Percentiles rank a stretch among this genome's conserved stretches.
Conservation (phyloP, 2,797 vertebrate species). For the Alfaro cultratus region DNA sequence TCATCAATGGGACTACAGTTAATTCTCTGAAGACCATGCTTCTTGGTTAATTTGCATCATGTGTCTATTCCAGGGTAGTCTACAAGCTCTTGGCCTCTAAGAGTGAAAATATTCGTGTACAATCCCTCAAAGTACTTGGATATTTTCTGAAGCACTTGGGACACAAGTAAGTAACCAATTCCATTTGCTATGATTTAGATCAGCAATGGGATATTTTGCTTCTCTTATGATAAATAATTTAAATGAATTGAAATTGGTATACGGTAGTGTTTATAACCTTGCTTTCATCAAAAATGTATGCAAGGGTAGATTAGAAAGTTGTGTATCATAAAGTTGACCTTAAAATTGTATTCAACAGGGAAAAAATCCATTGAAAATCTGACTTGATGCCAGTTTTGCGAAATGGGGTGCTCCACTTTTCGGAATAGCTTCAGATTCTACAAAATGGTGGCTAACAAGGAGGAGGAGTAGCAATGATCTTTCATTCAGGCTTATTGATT, state of each 20-base stretch:
- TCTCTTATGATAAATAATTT: constrained; percentile 4
- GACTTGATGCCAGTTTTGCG: constrained; percentile 43
- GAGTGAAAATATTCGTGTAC: constrained; percentile 96
- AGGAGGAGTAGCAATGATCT: not conserved
- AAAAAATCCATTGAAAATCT: constrained; percentile 20
- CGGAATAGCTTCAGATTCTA: constrained; percentile 18
- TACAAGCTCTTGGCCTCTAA: constrained; percentile 96
- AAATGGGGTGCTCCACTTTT: constrained; percentile 35
- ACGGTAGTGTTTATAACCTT: not conserved
- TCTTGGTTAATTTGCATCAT: constrained; percentile 43
- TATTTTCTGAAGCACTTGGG: constrained; percentile 97
- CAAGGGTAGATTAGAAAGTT: not conserved
- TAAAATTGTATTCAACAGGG: constrained; percentile 6
- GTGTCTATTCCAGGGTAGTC: constrained; percentile 87
- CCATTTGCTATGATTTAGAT: constrained; percentile 6
- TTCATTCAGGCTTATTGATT: not conserved
- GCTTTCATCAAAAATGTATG: not conserved
- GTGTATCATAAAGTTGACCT: constrained; percentile 15
- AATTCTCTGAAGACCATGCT: constrained; percentile 42
- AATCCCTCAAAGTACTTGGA: constrained; percentile 95
- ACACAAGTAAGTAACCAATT: constrained; percentile 90
- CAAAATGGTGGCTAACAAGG: not conserved
- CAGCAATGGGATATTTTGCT: constrained; percentile 5
- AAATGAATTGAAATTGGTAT: not conserved
- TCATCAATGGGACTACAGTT: constrained; percentile 44